Base-by-base conservation (phyloP, 2,113 vertebrate genomes). In the Myrmophylax atrothorax region DNA sequence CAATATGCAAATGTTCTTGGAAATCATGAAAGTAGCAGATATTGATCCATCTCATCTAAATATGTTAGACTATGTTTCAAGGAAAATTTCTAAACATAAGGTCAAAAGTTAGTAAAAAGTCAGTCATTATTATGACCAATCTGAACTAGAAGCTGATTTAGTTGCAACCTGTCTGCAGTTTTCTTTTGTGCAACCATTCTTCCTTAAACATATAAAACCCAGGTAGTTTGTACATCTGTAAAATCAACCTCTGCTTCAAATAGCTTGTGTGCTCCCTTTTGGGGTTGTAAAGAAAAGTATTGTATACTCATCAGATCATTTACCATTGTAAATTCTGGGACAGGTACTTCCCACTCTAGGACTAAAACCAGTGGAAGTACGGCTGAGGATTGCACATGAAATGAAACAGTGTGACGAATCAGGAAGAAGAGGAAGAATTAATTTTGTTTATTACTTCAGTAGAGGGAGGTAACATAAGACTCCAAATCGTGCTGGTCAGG, bases 21-120 rank as follows among this genome's bases (percentile, higher is more conserved):
- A 87, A 68, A 78, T 90, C 33, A 78, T 49, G 50, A 90, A 94
- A 92, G 79, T 26, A 49, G 55, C 50, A 86, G 59, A 33, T 91
- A 83, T 66, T 95, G 46, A 76, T 3, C 20, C 16, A n/a, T 42
- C 12, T 74, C 28, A 53, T 78, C 24, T n/a, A 66, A 69, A 56
- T 72, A 38, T 13, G 2, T 42, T 55, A 44, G 63, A 31, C 73
- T 42, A 14, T 18, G n/a, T 84, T 89, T 87, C 40, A 72, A 68
- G 29, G 13, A 15, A 67, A 28, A 68, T 47, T 87, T 77, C 20
- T 92, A 72, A 81, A 60, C 3, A 4, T 22, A 35, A 37, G 28
- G 19, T 44, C 12, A 79, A 53, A 86, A 53, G 3, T 56, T 22
- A 25, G 24, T 38, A 42, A 96, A 92, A 94, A 68, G 44, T 84